Evolutionary conservation across 2,888 invertebrate genomes (phyloP).

Genomic region (Pheosia tremula): DNA sequence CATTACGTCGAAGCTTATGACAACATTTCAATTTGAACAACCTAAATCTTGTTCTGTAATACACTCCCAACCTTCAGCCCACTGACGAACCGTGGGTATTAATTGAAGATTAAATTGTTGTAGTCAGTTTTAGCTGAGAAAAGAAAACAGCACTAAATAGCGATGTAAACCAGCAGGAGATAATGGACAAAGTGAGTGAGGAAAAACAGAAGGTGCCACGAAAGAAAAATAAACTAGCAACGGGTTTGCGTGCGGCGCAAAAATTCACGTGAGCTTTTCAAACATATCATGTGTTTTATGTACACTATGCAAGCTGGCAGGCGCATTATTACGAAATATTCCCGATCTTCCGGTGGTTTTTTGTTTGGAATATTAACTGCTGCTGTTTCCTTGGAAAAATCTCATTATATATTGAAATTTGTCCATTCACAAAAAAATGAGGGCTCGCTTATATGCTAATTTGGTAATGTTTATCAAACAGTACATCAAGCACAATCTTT

Average conservation of each 20-base stretch:
- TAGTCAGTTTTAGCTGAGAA: constrained; percentile 34
- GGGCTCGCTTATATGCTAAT: no score
- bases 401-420: no score
- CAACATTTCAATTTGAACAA: no score
- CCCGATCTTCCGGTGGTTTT: neutral
- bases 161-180: constrained; percentile 69
- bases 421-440: no score
- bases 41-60: constrained; percentile 6
- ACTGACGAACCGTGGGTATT: constrained; percentile 25
- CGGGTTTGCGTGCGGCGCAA: constrained; percentile 27
- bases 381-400: neutral
- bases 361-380: neutral
- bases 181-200: constrained; percentile 84
- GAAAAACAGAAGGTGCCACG: constrained; percentile 73
- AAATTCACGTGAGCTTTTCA: constrained; percentile 43
- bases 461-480: neutral
- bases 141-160: constrained; percentile 55
- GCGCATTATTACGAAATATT: neutral
- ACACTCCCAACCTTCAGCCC: constrained; percentile 10
- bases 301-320: constrained; percentile 12
- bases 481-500: no score
- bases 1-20: no score
- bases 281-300: constrained; percentile 47
- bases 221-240: constrained; percentile 59
- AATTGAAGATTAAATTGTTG: constrained; percentile 39